Evolutionary conservation across 2,797 vertebrate genomes (phyloP).

Genomic region (Gadopsis bispinosus): DNA sequence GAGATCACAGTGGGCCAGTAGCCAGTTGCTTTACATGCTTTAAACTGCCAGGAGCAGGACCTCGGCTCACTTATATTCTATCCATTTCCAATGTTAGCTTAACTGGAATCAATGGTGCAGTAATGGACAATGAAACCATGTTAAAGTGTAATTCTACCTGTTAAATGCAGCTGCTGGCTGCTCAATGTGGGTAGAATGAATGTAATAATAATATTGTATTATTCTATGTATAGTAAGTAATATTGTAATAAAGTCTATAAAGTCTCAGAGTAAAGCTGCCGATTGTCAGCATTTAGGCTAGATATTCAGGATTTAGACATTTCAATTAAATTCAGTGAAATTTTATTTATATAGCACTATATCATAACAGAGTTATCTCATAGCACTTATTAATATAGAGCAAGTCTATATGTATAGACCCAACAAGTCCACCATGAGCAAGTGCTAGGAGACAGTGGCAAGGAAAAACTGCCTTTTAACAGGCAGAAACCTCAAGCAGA

Average conservation of each 20-base stretch:
- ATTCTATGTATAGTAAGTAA: too few species aligned
- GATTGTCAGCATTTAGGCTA: neutral
- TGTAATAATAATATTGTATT: too few species aligned
- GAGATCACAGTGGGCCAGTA: conserved; percentile 59
- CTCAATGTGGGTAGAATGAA: conserved; percentile 43
- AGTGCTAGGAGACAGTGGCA: too few species aligned
- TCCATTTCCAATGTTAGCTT: conserved; percentile 65
- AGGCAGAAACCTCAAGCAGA: too few species aligned
- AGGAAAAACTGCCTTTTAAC: too few species aligned
- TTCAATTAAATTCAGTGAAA: too few species aligned
- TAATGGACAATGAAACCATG: conserved; percentile 68
- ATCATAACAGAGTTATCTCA: too few species aligned
- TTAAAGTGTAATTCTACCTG: conserved; percentile 74
- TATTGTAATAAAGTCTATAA: too few species aligned
- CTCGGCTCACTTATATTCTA: conserved; percentile 55
- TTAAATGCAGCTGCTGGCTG: conserved; percentile 63
- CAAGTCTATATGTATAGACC: too few species aligned
- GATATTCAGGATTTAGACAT: conserved; percentile 16
- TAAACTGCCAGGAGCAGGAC: conserved; percentile 32
- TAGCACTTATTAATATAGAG: too few species aligned
- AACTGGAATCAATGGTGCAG: conserved; percentile 69
- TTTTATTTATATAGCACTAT: too few species aligned
- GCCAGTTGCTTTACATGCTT: conserved; percentile 54
- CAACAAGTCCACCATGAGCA: too few species aligned
- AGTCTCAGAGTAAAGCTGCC: neutral